Conservation (phyloP, 2,113 vertebrate species). For the Anthoscopus minutus region DNA sequence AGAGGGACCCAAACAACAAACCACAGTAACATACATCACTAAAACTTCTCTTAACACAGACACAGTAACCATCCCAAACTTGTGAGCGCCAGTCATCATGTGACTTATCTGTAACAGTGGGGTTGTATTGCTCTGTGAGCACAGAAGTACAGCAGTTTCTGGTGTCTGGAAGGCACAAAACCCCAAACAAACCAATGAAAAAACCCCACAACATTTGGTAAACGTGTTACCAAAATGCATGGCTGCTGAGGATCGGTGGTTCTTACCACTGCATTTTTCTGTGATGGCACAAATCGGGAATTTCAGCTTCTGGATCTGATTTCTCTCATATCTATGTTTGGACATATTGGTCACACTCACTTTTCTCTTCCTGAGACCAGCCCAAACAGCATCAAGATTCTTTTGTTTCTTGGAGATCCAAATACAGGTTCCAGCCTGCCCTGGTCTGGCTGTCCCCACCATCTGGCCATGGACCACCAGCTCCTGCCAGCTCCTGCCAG, state of each 20-base stretch:
- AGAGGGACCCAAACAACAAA: too few relatives aligned
- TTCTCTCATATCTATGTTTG: background rate
- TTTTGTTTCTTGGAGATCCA: background rate
- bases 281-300: background rate
- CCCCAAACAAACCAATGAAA: fast-evolving
- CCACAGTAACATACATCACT: too few relatives aligned
- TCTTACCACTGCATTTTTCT: background rate
- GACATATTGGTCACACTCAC: fast-evolving
- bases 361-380: background rate
- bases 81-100: too few relatives aligned
- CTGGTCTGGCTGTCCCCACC: background rate
- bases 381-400: fast-evolving
- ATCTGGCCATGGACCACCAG: fast-evolving
- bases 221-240: background rate
- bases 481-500: background rate
- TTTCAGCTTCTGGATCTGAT: background rate
- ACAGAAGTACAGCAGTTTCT: background rate
- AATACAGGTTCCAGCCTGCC: background rate
- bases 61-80: too few relatives aligned
- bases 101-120: too few relatives aligned
- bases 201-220: background rate
- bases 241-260: background rate
- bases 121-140: background rate
- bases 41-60: too few relatives aligned
- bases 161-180: background rate